Evolutionary conservation across 2,113 vertebrate species (phyloP).

Genomic region (Phaetusa simplex): DNA sequence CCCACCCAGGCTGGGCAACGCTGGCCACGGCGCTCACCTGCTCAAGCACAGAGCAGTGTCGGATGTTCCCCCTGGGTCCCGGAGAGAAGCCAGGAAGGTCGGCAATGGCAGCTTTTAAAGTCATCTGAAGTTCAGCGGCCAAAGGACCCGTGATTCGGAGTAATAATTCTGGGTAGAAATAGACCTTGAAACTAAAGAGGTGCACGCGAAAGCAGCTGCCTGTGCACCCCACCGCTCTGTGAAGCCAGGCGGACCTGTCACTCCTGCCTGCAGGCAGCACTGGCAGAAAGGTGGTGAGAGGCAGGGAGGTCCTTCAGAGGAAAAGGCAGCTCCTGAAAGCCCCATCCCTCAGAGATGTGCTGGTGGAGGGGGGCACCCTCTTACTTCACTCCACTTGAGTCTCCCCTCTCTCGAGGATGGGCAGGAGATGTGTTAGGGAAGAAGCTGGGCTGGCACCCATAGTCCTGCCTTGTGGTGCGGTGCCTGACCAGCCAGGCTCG

Average conservation of each 20-base stretch:
- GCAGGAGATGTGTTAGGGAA: not conserved
- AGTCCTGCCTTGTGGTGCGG: accelerated
- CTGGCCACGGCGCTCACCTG: not conserved
- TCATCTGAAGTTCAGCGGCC: not conserved
- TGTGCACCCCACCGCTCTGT: not conserved
- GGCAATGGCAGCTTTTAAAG: not conserved
- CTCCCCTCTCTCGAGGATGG: accelerated
- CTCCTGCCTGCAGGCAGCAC: not conserved
- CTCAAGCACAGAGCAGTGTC: not conserved
- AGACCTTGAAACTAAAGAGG: not conserved
- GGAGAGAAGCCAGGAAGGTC: not conserved
- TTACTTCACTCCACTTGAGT: not conserved
- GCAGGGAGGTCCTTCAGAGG: not conserved
- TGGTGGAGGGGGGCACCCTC: not conserved
- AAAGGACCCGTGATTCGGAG: not conserved
- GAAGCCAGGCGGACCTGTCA: not conserved
- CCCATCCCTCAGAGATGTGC: not conserved
- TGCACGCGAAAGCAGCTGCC: not conserved
- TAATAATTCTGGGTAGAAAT: not conserved
- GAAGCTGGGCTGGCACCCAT: accelerated
- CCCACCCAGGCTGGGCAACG: not conserved
- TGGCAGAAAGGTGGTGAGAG: accelerated
- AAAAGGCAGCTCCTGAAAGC: not conserved
- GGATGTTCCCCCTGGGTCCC: accelerated
- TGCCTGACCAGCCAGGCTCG: not conserved